Evolutionary conservation across 2,888 invertebrate species (phyloP).

Genomic region (Nymphalis urticae): DNA sequence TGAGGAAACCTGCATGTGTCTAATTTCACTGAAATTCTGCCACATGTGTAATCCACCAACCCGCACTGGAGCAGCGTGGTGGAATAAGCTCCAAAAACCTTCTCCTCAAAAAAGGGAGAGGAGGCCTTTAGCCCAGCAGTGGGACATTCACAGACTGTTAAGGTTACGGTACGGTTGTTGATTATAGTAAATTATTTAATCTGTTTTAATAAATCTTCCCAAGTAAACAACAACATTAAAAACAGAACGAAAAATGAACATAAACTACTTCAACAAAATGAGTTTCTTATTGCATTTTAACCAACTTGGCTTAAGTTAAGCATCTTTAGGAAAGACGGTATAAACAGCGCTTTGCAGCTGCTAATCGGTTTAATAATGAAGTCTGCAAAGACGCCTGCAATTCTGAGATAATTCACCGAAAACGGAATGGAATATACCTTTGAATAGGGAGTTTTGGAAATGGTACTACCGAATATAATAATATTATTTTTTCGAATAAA

Average conservation of each 20-base stretch:
- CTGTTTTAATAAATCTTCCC: background rate
- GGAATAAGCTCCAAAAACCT: too few species aligned
- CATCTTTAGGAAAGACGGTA: constrained; percentile 27
- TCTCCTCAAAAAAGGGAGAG: too few species aligned
- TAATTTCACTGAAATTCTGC: too few species aligned
- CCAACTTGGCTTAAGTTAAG: constrained; percentile 30
- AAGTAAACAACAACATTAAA: background rate
- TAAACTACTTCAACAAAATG: constrained; percentile 13
- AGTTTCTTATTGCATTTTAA: constrained; percentile 21
- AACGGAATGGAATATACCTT: constrained; percentile 23
- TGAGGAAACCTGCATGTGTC: too few species aligned
- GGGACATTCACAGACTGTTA: too few species aligned
- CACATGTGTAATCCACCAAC: too few species aligned
- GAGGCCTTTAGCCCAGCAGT: too few species aligned
- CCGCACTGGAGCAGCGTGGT: too few species aligned
- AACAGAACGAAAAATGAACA: background rate
- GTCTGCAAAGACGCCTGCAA: constrained; percentile 44
- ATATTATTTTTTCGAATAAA: too few species aligned
- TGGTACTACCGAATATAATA: background rate
- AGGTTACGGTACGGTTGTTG: too few species aligned
- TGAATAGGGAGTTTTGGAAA: background rate
- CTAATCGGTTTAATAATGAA: constrained; percentile 48
- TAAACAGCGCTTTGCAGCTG: constrained; percentile 38
- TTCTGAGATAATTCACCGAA: constrained; percentile 42
- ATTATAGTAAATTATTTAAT: background rate